These are phyloP conservation scores for Agrotis segetum DNA, from an alignment of 2,888 invertebrate species.

Conservation along the genomic window DNA sequence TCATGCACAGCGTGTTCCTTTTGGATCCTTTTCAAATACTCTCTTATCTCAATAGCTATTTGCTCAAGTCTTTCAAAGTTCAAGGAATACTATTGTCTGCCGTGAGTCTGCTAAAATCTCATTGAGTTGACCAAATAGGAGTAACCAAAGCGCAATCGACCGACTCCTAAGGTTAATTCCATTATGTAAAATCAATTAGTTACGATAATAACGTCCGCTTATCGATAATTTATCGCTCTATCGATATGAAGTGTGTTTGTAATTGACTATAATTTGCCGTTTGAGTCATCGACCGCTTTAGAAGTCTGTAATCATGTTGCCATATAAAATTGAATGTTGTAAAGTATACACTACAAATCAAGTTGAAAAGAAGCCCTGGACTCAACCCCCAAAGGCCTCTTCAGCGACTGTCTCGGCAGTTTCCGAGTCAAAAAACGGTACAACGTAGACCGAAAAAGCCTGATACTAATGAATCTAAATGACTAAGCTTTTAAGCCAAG, in stretches of 20 bases:
- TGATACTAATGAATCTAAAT: constrained; percentile 16
- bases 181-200: constrained; percentile 38
- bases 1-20: background rate
- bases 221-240: constrained; percentile 48
- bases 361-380: background rate
- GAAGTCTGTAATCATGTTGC: background rate
- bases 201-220: constrained; percentile 24
- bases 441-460: constrained; percentile 5
- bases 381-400: background rate
- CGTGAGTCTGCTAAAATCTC: background rate
- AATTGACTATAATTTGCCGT: constrained; percentile 30
- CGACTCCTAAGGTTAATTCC: constrained; percentile 12
- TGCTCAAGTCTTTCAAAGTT: background rate
- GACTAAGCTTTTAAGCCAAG: constrained; percentile 1
- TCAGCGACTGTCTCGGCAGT: background rate
- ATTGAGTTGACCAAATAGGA: background rate
- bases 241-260: constrained; percentile 12
- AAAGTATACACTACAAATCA: background rate
- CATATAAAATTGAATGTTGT: background rate
- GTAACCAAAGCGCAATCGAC: background rate
- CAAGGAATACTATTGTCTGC: constrained; percentile 18
- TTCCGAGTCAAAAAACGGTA: background rate
- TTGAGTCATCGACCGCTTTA: constrained; percentile 34
- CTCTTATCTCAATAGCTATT: background rate
- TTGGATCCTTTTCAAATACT: constrained; percentile 9